Conservation (phyloP, 2,113 vertebrate genomes). For the Terrapene triunguis region DNA sequence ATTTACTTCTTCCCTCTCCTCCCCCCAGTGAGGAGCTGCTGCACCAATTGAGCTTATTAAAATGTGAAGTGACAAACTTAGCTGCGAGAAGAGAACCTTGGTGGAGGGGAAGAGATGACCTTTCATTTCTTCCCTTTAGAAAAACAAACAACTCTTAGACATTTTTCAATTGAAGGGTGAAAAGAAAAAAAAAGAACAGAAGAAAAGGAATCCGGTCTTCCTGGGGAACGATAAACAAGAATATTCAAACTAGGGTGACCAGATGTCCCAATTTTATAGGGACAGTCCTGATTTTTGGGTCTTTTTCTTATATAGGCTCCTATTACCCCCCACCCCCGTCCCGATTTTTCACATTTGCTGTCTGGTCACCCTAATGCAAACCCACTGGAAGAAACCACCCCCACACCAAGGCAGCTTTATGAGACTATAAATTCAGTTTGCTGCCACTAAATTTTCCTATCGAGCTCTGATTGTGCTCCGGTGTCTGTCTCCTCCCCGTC, state of each 20-base stretch:
- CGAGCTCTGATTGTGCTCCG: neutral
- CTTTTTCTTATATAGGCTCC: too few species aligned
- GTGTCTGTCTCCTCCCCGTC: neutral
- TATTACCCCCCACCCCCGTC: too few species aligned
- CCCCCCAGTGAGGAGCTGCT: neutral
- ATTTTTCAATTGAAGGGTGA: neutral
- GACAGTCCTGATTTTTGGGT: too few species aligned
- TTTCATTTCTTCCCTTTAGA: neutral
- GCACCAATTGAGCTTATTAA: neutral
- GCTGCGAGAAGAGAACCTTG: neutral
- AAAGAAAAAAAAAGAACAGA: neutral
- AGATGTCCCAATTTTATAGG: too few species aligned
- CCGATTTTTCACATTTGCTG: too few species aligned
- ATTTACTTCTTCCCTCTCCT: slow-evolving; percentile 9
- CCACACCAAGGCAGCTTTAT: neutral
- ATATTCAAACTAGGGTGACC: neutral
- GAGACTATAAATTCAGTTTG: neutral
- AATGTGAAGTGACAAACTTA: neutral
- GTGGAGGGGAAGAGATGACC: neutral
- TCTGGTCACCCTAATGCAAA: neutral
- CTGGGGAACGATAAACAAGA: neutral
- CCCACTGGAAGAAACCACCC: neutral
- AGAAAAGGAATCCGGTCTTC: neutral
- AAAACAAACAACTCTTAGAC: neutral
- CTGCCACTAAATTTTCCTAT: neutral